Evolutionary conservation across 2,888 invertebrate species (phyloP).

Genomic region (Hymenopus coronatus): DNA sequence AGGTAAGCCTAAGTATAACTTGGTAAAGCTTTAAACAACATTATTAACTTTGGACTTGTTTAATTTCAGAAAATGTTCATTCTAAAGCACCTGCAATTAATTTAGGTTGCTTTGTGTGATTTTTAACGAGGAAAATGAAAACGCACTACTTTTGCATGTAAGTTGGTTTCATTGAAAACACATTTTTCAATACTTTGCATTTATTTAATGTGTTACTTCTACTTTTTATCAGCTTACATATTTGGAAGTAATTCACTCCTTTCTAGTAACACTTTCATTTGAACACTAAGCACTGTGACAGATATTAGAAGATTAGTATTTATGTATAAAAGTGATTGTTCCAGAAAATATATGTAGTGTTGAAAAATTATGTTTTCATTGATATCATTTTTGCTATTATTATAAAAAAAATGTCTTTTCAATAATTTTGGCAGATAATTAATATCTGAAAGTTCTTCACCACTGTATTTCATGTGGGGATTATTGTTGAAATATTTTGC

Average conservation of each 20-base stretch:
- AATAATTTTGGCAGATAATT: no score
- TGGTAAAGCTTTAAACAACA: background rate
- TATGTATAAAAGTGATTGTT: background rate
- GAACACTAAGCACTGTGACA: background rate
- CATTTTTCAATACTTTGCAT: background rate
- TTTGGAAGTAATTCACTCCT: background rate
- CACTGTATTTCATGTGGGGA: no score
- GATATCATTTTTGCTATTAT: background rate
- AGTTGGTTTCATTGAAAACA: background rate
- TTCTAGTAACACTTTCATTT: no score
- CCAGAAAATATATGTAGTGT: background rate
- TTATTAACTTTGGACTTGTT: background rate
- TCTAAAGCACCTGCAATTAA: background rate
- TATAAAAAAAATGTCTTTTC: background rate
- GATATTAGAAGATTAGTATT: background rate
- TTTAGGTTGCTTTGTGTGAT: background rate
- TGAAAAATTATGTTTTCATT: background rate
- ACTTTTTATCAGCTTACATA: background rate
- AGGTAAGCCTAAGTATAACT: constrained; percentile 15
- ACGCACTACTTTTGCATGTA: background rate
- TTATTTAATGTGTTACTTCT: background rate
- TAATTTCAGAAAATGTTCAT: background rate
- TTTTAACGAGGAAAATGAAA: background rate
- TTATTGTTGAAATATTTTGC: background rate
- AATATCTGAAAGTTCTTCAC: no score